Evolutionary conservation across 2,888 invertebrate genomes (phyloP).

Genomic region (Cenopis cana): DNA sequence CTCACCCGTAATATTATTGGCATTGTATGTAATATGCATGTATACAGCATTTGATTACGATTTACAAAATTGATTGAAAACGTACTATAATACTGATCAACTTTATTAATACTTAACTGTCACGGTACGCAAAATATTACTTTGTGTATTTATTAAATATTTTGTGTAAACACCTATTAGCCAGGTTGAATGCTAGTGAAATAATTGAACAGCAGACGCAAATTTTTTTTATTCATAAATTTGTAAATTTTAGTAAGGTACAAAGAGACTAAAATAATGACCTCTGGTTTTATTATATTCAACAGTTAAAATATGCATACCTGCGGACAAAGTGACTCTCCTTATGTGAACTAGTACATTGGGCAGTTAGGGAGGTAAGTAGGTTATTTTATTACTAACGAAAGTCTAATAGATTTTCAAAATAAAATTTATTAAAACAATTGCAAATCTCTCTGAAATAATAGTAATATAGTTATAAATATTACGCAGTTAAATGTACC

Average conservation of each 20-base stretch:
- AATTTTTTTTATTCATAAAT: not conserved
- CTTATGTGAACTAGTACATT: too few species aligned
- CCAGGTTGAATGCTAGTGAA: not conserved
- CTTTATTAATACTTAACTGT: not conserved
- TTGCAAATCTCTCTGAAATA: too few species aligned
- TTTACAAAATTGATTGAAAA: slow-evolving; percentile 19
- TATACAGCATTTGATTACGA: slow-evolving; percentile 16
- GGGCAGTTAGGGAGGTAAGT: too few species aligned
- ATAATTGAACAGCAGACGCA: not conserved
- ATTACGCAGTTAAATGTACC: too few species aligned
- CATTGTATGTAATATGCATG: too few species aligned
- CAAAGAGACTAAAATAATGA: not conserved
- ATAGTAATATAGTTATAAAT: too few species aligned
- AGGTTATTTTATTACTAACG: too few species aligned
- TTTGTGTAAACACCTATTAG: not conserved
- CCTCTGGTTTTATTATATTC: too few species aligned
- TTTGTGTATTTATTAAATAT: not conserved
- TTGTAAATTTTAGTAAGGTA: not conserved
- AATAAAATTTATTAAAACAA: too few species aligned
- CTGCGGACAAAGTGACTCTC: too few species aligned
- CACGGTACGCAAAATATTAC: not conserved
- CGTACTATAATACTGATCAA: not conserved
- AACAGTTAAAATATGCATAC: too few species aligned
- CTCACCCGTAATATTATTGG: slow-evolving; percentile 9
- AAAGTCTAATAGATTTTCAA: too few species aligned